These are phyloP conservation scores for Drosophila atripex DNA, from an alignment of 2,888 invertebrate genomes.

Conservation along the genomic window DNA sequence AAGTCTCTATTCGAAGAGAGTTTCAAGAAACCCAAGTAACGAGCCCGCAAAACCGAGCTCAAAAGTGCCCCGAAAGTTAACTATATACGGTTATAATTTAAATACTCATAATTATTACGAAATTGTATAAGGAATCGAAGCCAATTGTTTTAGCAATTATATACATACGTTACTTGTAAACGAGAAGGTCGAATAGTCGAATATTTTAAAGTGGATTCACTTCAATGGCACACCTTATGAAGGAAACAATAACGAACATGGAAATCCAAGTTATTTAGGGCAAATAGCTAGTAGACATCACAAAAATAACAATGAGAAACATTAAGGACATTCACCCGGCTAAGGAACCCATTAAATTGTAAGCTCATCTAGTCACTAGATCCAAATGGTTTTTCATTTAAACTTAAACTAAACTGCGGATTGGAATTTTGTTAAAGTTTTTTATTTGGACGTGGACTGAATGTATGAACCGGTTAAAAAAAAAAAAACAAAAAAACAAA, in stretches of 20 bases:
- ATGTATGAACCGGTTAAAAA: slow-evolving; percentile 15
- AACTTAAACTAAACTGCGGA: slow-evolving; percentile 26
- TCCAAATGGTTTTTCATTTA: slow-evolving; percentile 32
- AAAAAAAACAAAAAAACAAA: slow-evolving; percentile 11
- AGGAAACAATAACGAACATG: slow-evolving; percentile 26
- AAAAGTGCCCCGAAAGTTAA: slow-evolving; percentile 60
- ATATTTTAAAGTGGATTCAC: slow-evolving; percentile 59
- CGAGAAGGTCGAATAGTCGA: slow-evolving; percentile 33
- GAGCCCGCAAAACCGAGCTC: slow-evolving; percentile 46
- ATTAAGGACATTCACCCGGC: slow-evolving; percentile 24
- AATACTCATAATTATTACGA: slow-evolving; percentile 21
- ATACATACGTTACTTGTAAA: slow-evolving; percentile 50
- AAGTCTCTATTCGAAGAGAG: slow-evolving; percentile 20
- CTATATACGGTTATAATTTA: slow-evolving; percentile 41
- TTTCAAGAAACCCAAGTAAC: slow-evolving; percentile 29
- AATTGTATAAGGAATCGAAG: slow-evolving; percentile 68
- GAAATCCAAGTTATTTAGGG: slow-evolving; percentile 42
- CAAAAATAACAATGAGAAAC: slow-evolving; percentile 11
- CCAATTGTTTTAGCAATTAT: slow-evolving; percentile 81
- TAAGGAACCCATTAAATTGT: slow-evolving; percentile 44
- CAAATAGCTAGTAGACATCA: slow-evolving; percentile 52
- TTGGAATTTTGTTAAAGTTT: slow-evolving; percentile 29
- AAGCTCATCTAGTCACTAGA: slow-evolving; percentile 58
- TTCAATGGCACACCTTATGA: slow-evolving; percentile 50
- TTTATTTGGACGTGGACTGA: slow-evolving; percentile 42